Evolutionary conservation across 2,797 vertebrate genomes (phyloP).

Genomic region (Apogon talboti): DNA sequence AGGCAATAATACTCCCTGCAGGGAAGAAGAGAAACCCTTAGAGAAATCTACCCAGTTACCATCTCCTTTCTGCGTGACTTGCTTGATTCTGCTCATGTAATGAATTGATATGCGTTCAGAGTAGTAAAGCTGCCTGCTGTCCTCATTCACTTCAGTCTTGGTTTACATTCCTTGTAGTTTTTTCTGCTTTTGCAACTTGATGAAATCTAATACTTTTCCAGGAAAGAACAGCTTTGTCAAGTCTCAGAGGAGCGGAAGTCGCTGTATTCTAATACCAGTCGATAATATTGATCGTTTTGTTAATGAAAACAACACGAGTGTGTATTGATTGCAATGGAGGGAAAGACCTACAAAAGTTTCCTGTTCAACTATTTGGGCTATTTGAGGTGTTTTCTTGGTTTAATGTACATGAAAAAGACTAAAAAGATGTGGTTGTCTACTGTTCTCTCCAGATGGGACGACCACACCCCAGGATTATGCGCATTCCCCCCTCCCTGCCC

Average conservation of each 20-base stretch:
- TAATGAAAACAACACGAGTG: neutral
- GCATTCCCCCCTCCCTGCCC: constrained; percentile 31
- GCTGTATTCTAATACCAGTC: neutral
- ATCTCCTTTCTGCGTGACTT: constrained; percentile 5
- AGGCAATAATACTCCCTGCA: constrained; percentile 39
- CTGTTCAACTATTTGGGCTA: neutral
- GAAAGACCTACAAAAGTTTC: neutral
- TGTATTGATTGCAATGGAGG: neutral
- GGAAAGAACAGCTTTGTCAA: neutral
- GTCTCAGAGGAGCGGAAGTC: neutral
- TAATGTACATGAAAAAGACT: neutral
- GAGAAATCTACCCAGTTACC: constrained; percentile 62
- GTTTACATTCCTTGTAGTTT: neutral
- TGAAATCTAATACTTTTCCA: neutral
- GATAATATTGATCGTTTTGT: constrained; percentile 3
- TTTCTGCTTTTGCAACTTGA: neutral
- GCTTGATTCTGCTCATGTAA: neutral
- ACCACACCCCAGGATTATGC: constrained; percentile 81
- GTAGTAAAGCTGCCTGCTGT: constrained; percentile 1
- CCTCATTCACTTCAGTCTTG: neutral
- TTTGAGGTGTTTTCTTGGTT: neutral
- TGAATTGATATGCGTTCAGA: constrained; percentile 25
- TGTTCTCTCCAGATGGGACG: constrained; percentile 11
- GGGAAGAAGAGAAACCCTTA: constrained; percentile 29
- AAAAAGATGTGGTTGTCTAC: neutral